A percentile compares a stretch with the other conserved stretches of the same genome.
Conservation (phyloP, 2,888 invertebrate genomes). For the Synergus laeviventris region DNA sequence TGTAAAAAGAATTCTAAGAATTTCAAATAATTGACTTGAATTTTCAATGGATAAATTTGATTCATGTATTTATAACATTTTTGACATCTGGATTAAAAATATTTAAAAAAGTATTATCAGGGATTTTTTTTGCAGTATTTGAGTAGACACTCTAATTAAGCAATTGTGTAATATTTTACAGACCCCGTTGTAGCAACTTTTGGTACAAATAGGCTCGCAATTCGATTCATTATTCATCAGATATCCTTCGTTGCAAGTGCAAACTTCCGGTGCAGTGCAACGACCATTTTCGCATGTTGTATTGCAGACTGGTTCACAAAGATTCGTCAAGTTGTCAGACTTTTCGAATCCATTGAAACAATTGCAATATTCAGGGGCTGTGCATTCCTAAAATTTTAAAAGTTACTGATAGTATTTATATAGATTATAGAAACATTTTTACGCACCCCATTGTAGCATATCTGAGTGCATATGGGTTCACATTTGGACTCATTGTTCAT, state of each 20-base stretch:
- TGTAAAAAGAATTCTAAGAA: no score
- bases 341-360: constrained; percentile 54
- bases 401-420: neutral
- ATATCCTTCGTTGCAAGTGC: constrained; percentile 6
- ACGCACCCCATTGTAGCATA: constrained; percentile 61
- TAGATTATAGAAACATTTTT: neutral
- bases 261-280: constrained; percentile 66
- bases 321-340: constrained; percentile 40
- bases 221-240: neutral
- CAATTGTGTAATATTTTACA: constrained; percentile 17
- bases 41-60: no score
- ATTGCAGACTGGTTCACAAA: constrained; percentile 64
- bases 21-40: no score
- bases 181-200: constrained; percentile 61
- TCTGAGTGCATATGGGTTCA: constrained; percentile 60
- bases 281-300: constrained; percentile 69
- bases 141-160: no score
- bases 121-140: neutral
- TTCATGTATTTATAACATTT: no score
- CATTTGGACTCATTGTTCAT: constrained; percentile 51
- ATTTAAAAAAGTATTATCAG: no score
- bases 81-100: no score
- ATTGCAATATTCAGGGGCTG: constrained; percentile 53
- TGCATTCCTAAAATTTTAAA: constrained; percentile 52
- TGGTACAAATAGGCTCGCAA: constrained; percentile 63